Evolutionary conservation across 2,797 vertebrate genomes (phyloP).

Genomic region (Notolepis coatsorum): DNA sequence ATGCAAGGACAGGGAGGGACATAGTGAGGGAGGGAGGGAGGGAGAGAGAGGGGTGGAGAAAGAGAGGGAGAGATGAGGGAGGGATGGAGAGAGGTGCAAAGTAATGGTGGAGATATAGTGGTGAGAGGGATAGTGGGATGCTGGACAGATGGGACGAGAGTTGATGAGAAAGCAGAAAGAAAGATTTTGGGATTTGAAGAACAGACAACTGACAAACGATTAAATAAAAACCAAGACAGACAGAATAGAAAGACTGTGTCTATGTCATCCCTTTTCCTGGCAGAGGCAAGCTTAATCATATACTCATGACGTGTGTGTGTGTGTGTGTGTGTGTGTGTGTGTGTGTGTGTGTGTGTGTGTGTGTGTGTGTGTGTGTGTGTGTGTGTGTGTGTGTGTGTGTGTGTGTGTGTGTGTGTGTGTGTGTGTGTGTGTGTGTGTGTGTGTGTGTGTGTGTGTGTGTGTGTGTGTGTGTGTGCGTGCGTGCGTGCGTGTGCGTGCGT

Average conservation of each 20-base stretch:
- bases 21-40: too few species aligned
- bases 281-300: not conserved
- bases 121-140: not conserved
- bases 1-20: not conserved
- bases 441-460: not conserved
- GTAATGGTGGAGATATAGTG: not conserved
- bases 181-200: too few species aligned
- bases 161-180: too few species aligned
- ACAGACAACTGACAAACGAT: too few species aligned
- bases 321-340: not conserved
- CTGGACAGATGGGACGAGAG: not conserved
- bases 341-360: not conserved
- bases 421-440: not conserved
- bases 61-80: too few species aligned
- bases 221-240: not conserved
- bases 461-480: constrained; percentile 5
- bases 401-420: constrained; percentile 7
- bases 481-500: not conserved
- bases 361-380: constrained; percentile 6
- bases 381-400: not conserved
- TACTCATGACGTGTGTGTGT: too few species aligned
- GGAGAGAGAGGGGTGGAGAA: too few species aligned
- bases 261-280: not conserved
- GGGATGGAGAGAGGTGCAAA: not conserved
- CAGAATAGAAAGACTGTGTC: not conserved